Evolutionary conservation across 2,888 invertebrate species (phyloP), one percentile per base, ranked within the genome.

Genomic region (Laspeyria flexula): DNA sequence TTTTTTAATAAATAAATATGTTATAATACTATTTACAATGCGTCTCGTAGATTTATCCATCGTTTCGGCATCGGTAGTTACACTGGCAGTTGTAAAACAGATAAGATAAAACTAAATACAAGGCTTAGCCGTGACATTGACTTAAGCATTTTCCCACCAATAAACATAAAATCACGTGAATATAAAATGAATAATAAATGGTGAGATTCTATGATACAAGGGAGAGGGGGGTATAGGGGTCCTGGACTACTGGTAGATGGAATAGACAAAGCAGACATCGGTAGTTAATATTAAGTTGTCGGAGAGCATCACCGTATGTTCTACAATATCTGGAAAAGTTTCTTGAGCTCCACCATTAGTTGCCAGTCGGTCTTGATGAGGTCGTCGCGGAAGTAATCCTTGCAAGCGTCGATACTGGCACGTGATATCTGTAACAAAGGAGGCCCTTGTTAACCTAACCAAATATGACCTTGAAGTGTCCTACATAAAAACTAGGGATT

Each of bases 321-420:
- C 59, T 97, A 99, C 84, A 99, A 94, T 89, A 99, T 99, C 88
- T 98, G 95, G 94, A 99, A 99, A 75, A 96, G 93, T 89, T 99
- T 99, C 93, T 99, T 99, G 81, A 99, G 93, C 92, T 99, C 99
- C 52, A 99, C 97, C 96, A 99, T 98, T 60, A 99, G 93, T 83
- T 97, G 97, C 99, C 99, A 99, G 86, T 99, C 99, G 65, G 96
- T 95, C 93, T 99, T 99, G 79, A 96, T 93, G 75, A 99, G 94
- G 87, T 99, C 99, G 73, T 99, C 99, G 60, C 99, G 95, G 95
- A 99, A 99, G 92, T 99, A 98, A 75, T 99, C 97, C 92, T 99
- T 99, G 93, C 99, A 99, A 6, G 98, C 99, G 90, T 99, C 99
- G 82, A 99, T 99, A 61, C 99, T 99, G 81, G 99, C 97, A 46